Evolutionary conservation across 2,888 invertebrate species (phyloP), one percentile per base, ranked within the genome.

Genomic region (Aphidoletes aphidimyza): DNA sequence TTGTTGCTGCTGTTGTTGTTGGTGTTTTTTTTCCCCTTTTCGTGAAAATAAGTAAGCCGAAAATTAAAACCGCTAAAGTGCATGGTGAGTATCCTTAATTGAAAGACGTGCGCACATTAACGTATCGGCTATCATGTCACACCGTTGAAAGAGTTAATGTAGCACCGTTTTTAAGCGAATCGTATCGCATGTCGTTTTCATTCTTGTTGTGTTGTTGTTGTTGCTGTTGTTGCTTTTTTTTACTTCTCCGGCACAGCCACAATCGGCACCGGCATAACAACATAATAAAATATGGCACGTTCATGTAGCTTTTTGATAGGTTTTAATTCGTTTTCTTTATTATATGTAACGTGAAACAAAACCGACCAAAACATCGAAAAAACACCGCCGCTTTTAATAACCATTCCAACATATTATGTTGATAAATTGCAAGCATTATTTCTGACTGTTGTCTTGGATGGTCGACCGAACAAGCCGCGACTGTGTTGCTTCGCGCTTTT

Each of bases 311-410:
- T 37, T 36, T 81, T 37, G 37, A 81, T 81, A 37, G 37, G 81
- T 37, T 81, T 81, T 81, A 81, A 81, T 81, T 81, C 81, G 37
- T 81, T 81, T 81, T 81, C 81, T 37, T 81, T 81, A 81, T 81
- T 81, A 37, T 69, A 69, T 37, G n/a, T 11, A 81, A n/a, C 3
- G 1, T 37, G n/a, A 81, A 81, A 37, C 81, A 37, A 81, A 78
- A 78, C 36, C 78, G 78, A 54, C 22, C 2, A 17, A 69, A 37
- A 81, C 37, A 37, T 36, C 8, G 22, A 81, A 81, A n/a, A 30
- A 37, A 81, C 36, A 81, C 81, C 37, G 81, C 69, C 69, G 34
- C 69, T 69, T 69, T 69, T 69, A 81, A 81, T 37, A 81, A 81
- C 36, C 36, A 81, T 81, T 81, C 37, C 81, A 19, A 81, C 37